Evolutionary conservation across 2,888 invertebrate species (phyloP).

Genomic region (Kryphioiulus occultus): DNA sequence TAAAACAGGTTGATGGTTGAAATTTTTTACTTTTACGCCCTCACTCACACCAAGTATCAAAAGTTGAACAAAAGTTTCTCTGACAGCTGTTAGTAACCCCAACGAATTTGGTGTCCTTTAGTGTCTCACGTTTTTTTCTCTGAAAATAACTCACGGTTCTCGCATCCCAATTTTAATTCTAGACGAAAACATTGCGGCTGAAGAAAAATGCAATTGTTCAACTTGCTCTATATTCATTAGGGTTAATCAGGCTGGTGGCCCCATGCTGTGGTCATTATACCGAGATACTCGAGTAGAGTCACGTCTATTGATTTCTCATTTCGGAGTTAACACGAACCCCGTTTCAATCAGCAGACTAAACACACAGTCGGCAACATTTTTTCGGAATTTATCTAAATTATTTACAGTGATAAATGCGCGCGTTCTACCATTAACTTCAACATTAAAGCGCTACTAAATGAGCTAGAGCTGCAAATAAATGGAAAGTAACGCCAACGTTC

Average conservation of each 20-base stretch:
- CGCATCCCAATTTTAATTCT: neutral
- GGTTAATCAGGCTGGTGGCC: constrained; percentile 2
- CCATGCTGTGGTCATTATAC: neutral
- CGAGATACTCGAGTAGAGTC: neutral
- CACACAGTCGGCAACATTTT: constrained; percentile 9
- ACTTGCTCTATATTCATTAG: constrained; percentile 9
- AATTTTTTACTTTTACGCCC: too few species aligned
- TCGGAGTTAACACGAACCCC: neutral
- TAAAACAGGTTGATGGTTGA: too few species aligned
- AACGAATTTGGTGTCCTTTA: too few species aligned
- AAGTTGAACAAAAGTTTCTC: too few species aligned
- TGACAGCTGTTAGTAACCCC: too few species aligned
- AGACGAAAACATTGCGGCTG: neutral
- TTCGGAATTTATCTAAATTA: constrained; percentile 9
- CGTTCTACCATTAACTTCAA: neutral
- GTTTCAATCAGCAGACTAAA: neutral
- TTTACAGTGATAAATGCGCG: constrained; percentile 17
- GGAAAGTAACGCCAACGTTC: neutral
- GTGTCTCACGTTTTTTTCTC: neutral
- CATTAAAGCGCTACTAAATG: constrained; percentile 17
- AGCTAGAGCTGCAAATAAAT: constrained; percentile 16
- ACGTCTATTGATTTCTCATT: constrained; percentile 23
- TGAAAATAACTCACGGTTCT: neutral
- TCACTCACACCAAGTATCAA: too few species aligned
- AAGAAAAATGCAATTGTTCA: constrained; percentile 6